Conservation (phyloP, 1,140 invertebrate species). For the Micrasema minimum region DNA sequence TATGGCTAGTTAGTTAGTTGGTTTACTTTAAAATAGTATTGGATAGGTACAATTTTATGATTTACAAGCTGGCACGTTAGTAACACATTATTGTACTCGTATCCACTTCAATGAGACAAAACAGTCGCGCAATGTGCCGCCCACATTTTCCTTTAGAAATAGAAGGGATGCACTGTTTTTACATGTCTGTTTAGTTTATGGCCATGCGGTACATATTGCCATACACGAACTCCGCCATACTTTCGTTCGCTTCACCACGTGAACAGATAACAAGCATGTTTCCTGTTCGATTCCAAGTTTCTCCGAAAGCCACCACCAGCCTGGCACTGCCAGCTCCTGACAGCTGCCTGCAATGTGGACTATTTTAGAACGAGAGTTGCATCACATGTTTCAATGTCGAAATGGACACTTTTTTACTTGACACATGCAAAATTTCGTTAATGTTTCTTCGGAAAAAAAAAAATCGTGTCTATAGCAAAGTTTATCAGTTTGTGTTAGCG, state of each 20-base stretch:
- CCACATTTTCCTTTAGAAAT: slow-evolving; percentile 14
- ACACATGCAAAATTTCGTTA: slow-evolving; percentile 35
- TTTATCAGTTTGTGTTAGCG: background rate
- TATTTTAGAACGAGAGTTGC: slow-evolving; percentile 17
- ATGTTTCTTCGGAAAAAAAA: slow-evolving; percentile 24
- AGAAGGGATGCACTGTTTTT: slow-evolving; percentile 29
- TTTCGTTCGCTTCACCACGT: slow-evolving; percentile 26
- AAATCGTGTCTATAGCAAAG: too few species aligned
- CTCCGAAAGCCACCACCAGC: background rate
- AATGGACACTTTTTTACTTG: slow-evolving; percentile 30
- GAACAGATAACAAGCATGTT: slow-evolving; percentile 8
- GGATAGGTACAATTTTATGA: too few species aligned
- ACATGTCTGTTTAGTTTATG: too few species aligned
- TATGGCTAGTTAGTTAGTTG: too few species aligned
- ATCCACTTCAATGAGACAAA: background rate
- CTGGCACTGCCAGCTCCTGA: too few species aligned
- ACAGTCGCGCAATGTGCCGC: slow-evolving; percentile 19
- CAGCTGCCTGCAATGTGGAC: slow-evolving; percentile 35
- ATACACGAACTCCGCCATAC: too few species aligned
- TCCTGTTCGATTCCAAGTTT: slow-evolving; percentile 24
- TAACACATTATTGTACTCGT: too few species aligned
- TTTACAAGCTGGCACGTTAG: too few species aligned
- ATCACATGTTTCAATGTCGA: slow-evolving; percentile 39
- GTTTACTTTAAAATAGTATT: background rate
- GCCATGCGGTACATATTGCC: too few species aligned